phyloP scores from a whole-genome alignment of 2,888 invertebrate species.

The Apotomis capreana region DNA sequence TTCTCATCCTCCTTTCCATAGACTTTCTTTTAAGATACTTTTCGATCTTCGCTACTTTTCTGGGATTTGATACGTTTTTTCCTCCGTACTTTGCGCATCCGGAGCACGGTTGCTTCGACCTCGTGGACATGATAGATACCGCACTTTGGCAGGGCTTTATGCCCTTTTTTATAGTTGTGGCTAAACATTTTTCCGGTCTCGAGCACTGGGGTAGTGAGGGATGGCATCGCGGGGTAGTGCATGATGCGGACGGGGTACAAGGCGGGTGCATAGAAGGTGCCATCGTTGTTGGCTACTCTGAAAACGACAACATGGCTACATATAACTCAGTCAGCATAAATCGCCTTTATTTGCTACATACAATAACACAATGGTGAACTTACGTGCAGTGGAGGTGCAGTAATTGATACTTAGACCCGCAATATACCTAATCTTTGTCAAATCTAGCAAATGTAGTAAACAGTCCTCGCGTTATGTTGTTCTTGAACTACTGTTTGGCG shows the following conservation, averaged over 20 bases:
- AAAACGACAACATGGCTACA: constrained; percentile 44
- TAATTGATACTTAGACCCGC: too few relatives aligned
- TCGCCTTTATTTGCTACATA: too few relatives aligned
- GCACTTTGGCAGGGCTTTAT: constrained; percentile 70
- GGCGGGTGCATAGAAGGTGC: constrained; percentile 71
- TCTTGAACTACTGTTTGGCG: too few relatives aligned
- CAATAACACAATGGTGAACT: too few relatives aligned
- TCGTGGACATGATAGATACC: constrained; percentile 70
- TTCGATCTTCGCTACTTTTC: constrained; percentile 54
- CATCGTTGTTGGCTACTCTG: constrained; percentile 60
- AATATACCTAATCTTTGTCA: too few relatives aligned
- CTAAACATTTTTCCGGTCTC: constrained; percentile 70
- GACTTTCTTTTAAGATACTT: constrained; percentile 66
- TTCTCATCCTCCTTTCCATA: constrained; percentile 62
- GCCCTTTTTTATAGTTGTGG: constrained; percentile 62
- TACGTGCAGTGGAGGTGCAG: too few relatives aligned
- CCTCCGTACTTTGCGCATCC: constrained; percentile 58
- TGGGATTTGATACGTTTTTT: constrained; percentile 45
- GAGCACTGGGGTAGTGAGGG: constrained; percentile 69
- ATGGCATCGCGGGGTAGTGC: constrained; percentile 69
- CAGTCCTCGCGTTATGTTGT: too few relatives aligned
- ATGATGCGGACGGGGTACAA: constrained; percentile 72
- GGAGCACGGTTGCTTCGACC: constrained; percentile 58
- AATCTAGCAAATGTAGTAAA: too few relatives aligned
- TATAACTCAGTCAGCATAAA: background rate